These are phyloP conservation scores for Bombus waltoni DNA, from an alignment of 1,140 invertebrate genomes.

Conservation along the genomic window DNA sequence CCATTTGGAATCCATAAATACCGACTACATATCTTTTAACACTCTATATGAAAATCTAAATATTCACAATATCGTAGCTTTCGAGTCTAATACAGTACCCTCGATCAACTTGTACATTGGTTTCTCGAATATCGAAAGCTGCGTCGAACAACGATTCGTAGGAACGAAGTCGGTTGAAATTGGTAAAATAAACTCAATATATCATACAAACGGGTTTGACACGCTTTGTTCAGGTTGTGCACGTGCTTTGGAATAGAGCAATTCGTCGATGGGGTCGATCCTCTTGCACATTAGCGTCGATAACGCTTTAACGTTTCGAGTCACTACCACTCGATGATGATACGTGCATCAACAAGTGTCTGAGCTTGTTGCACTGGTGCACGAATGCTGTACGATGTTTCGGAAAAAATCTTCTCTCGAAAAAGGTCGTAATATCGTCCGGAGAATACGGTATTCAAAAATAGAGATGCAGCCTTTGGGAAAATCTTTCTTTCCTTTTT, in stretches of 20 bases:
- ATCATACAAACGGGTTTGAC: no score
- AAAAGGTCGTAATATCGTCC: no score
- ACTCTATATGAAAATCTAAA: not conserved
- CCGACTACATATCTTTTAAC: not conserved
- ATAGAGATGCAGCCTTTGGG: not conserved
- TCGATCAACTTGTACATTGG: not conserved
- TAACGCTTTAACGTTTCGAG: constrained; percentile 8
- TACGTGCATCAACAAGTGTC: constrained; percentile 46
- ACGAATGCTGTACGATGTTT: not conserved
- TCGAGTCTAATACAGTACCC: not conserved
- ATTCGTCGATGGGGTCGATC: constrained; percentile 21
- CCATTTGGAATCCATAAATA: not conserved
- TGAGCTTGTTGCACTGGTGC: constrained; percentile 7
- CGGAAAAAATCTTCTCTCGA: no score
- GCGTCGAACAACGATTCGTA: not conserved
- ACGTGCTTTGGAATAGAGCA: constrained; percentile 29
- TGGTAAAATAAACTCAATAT: not conserved
- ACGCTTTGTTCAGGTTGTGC: constrained; percentile 7
- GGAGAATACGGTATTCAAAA: not conserved
- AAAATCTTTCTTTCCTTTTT: not conserved
- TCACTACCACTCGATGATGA: not conserved
- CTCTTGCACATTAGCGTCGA: constrained; percentile 9
- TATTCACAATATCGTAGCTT: not conserved
- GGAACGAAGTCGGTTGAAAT: not conserved
- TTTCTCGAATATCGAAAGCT: not conserved